Base-by-base conservation (phyloP, 2,888 invertebrate species). In the Eupithecia dodoneata region DNA sequence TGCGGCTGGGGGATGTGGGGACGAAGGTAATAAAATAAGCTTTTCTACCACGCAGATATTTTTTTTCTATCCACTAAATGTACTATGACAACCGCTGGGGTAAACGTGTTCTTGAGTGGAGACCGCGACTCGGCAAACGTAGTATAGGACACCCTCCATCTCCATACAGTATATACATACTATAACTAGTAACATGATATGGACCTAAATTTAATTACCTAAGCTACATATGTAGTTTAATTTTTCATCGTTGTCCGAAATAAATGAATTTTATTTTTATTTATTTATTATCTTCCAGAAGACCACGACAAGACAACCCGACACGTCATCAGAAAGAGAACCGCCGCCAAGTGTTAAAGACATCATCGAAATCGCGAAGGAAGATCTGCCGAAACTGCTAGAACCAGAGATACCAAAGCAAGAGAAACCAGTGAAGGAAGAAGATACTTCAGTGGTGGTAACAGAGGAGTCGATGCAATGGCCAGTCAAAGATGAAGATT, bases 1-100 rank as follows among this genome's bases (percentile, higher is more conserved):
- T 94, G 47, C 94, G 92, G 73, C 87, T 94, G 30, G 95, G 95
- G 4, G 94, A 94, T 83, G 87, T 95, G 73, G 94, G 92, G 6
- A 91, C 93, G 75, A 95, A 95, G 93, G 95, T 95, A 44, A 44
- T 4, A 44, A 44, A 44, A 44, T 6, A 44, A 4, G 5, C 4
- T 44, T 44, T 3, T 44, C 7, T 3, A 2, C 7, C 44, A 44
- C 30, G 30, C 30, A 30, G 30, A 30, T 30, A n/a, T n/a, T n/a
- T n/a, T n/a, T n/a, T n/a, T n/a, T n/a, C 30, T 30, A 30, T 30
- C 1, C 30, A 30, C 30, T 30, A 30, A 30, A 30, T 30, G 30
- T 30, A 30, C 30, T 30, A 30, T 30, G 30, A 30, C 30, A 30
- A 30, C 30, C 30, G 30, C 30, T 30, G 30, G 30, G 30, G 30